Evolutionary conservation across 2,113 vertebrate genomes (phyloP).

Genomic region (Neogale vison): DNA sequence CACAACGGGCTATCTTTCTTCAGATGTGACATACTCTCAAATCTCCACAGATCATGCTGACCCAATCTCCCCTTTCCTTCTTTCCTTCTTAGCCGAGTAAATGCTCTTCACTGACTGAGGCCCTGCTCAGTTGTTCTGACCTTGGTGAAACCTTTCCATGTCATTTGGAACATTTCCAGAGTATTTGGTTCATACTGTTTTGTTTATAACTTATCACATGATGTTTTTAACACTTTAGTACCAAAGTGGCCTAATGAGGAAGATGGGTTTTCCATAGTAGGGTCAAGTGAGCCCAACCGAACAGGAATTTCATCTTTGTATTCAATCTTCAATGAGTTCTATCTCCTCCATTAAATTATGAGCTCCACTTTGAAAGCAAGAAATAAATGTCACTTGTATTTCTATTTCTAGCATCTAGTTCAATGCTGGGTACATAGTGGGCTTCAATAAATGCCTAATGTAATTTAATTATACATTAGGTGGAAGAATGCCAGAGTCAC

Average conservation of each 20-base stretch:
- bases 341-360: constrained; percentile 38
- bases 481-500: constrained; percentile 44
- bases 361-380: constrained; percentile 33
- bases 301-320: not conserved
- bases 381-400: constrained; percentile 53
- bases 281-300: constrained; percentile 8
- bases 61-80: not conserved
- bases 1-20: not conserved
- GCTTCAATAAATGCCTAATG: constrained; percentile 64
- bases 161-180: not conserved
- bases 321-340: not conserved
- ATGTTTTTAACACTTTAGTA: not conserved
- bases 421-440: constrained; percentile 20
- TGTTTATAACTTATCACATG: not conserved
- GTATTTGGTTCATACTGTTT: not conserved
- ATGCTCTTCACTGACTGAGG: not conserved
- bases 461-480: constrained; percentile 57
- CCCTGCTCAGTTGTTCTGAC: not conserved
- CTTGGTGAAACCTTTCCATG: not conserved
- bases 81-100: not conserved
- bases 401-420: constrained; percentile 61
- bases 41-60: not conserved
- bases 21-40: not conserved
- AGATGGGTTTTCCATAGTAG: not conserved
- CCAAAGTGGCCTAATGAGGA: not conserved